Percentiles rank a stretch among this genome's conserved stretches.
phyloP scores from a whole-genome alignment of 2,888 invertebrate genomes.

The Palloptera scutellata region DNA sequence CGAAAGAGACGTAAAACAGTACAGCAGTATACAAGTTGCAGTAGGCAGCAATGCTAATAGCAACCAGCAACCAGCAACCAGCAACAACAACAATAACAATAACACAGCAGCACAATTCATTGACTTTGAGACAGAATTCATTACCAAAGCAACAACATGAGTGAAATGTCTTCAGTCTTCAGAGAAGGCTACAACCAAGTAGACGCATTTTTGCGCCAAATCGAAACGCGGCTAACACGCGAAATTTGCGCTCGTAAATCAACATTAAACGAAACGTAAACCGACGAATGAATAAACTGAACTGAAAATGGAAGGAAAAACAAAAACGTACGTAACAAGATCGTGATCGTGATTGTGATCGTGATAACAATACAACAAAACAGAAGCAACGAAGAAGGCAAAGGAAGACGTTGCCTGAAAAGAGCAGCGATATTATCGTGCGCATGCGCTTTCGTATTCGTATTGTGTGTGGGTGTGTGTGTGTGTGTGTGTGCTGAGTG shows the following conservation, averaged over 20 bases:
- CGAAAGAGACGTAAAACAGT: background rate
- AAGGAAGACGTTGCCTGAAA: too few species aligned
- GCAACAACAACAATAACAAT: constrained; percentile 3
- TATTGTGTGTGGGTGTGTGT: too few species aligned
- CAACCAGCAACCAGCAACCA: constrained; percentile 2
- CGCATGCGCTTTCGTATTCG: too few species aligned
- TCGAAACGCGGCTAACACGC: background rate
- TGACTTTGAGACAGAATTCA: constrained; percentile 22
- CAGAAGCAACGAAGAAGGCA: too few species aligned
- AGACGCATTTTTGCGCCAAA: constrained; percentile 27
- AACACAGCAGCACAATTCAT: constrained; percentile 15
- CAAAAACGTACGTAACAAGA: background rate
- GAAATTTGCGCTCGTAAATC: background rate
- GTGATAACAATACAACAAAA: too few species aligned
- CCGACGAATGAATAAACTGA: background rate
- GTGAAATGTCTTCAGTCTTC: too few species aligned
- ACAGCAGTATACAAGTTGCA: constrained; percentile 8
- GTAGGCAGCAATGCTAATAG: constrained; percentile 7
- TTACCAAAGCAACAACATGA: constrained; percentile 16
- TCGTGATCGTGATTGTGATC: background rate
- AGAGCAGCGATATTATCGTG: too few species aligned
- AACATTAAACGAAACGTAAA: too few species aligned
- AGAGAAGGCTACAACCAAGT: constrained; percentile 34
- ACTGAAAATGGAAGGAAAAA: background rate
- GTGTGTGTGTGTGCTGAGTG: too few species aligned